Conservation (phyloP, 2,797 vertebrate species). For the Lutjanus argentimaculatus region DNA sequence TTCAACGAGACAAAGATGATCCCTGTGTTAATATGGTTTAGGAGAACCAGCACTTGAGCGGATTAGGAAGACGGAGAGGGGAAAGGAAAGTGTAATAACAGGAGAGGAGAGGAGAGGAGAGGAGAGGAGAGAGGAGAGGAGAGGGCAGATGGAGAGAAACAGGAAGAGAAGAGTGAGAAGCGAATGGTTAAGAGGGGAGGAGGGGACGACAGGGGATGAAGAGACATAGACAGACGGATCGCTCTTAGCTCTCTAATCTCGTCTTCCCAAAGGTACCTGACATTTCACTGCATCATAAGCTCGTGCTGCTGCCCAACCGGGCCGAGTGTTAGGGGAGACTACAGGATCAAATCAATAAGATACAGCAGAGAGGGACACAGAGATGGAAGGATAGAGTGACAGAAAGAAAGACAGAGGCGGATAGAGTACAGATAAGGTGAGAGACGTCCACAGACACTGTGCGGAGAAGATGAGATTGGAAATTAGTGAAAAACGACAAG, state of each 20-base stretch:
- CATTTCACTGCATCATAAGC: slow-evolving; percentile 73
- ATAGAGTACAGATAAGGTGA: slow-evolving; percentile 14
- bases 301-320: slow-evolving; percentile 39
- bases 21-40: slow-evolving; percentile 78
- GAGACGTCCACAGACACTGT: neutral
- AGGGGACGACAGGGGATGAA: neutral
- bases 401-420: slow-evolving; percentile 3
- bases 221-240: slow-evolving; percentile 31
- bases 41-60: slow-evolving; percentile 71
- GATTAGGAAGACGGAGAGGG: slow-evolving; percentile 62
- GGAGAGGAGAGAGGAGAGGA: neutral
- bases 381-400: slow-evolving; percentile 31
- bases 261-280: slow-evolving; percentile 69
- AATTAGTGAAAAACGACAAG: slow-evolving; percentile 27
- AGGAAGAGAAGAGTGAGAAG: slow-evolving; percentile 19
- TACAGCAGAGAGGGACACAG: slow-evolving; percentile 35
- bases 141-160: slow-evolving; percentile 18
- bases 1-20: slow-evolving; percentile 75
- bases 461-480: slow-evolving; percentile 9
- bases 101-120: slow-evolving; percentile 18
- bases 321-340: slow-evolving; percentile 37
- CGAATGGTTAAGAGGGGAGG: slow-evolving; percentile 29
- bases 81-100: slow-evolving; percentile 49
- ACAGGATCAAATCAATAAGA: slow-evolving; percentile 65
- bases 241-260: slow-evolving; percentile 66